Base-by-base conservation (phyloP, 2,888 invertebrate species). In the Meganola albula region DNA sequence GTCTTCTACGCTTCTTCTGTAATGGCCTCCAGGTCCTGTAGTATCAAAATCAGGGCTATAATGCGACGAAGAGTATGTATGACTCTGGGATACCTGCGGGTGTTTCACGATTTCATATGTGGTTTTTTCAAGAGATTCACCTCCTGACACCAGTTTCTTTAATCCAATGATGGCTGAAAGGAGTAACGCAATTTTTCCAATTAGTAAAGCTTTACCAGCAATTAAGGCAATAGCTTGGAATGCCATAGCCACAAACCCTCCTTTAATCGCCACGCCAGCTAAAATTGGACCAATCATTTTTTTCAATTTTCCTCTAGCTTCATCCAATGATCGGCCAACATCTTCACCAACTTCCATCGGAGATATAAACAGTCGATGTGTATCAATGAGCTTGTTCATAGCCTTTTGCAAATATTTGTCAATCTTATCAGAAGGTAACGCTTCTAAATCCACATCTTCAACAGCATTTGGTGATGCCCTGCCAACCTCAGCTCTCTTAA, bases 81-180 rank as follows among this genome's bases (percentile, higher is more conserved):
- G 93, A 53, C 90, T 90, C 64, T 92, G 92, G 28, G 91, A 91
- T 32, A 93, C 90, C 60, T 93, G 91, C n/a, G 94, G 95, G 73
- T 94, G 92, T 68, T 94, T 94, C 31, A 95, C 91, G 50, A 95
- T 93, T 75, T 95, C 94, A 49, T 94, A 92, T 3, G 94, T 94
- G 0, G 93, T 94, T 71, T 93, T 93, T 58, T 93, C 92, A 37
- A 91, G 89, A 10, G 90, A 89, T 43, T 91, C 92, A 28, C 87
- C 87, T 11, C 82, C 74, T 4, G 90, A 89, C 13, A 94, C 89
- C 16, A 95, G 79, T 57, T 94, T 93, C 84, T 94, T 94, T 31
- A 95, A 77, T 0, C 93, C 94, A 49, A 95, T 90, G 45, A 95
- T 92, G 11, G 91, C 91, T 43, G 93, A 92, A 34, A 95, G 83